Percentiles rank a stretch among this genome's conserved stretches.
Conservation (phyloP, 2,113 vertebrate species). For the Orientallactaga bullata region DNA sequence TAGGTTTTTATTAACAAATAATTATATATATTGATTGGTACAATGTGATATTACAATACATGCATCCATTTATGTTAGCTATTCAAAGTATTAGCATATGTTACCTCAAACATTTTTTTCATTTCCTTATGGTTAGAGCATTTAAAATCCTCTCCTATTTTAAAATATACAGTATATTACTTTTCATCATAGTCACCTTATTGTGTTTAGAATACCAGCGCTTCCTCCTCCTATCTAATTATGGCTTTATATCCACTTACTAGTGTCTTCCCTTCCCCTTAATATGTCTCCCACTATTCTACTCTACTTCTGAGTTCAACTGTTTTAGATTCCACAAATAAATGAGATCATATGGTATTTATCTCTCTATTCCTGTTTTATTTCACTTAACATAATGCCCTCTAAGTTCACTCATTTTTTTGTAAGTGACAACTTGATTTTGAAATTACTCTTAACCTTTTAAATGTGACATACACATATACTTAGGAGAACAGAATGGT, state of each 20-base stretch:
- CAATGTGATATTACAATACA: background rate
- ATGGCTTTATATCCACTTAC: background rate
- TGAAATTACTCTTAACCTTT: conserved; percentile 59
- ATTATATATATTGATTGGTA: background rate
- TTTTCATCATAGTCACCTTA: background rate
- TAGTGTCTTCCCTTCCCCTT: background rate
- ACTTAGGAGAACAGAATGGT: conserved; percentile 51
- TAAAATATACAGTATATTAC: background rate
- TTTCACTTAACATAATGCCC: conserved; percentile 50
- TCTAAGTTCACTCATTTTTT: conserved; percentile 46
- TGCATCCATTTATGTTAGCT: background rate
- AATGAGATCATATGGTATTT: conserved; percentile 6
- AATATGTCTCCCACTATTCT: background rate
- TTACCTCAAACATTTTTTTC: background rate
- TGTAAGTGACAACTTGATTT: conserved; percentile 54
- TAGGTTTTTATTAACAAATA: background rate
- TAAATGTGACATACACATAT: conserved; percentile 62
- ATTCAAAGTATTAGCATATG: background rate
- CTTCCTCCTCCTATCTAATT: background rate
- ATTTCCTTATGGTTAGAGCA: background rate
- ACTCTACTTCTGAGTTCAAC: background rate
- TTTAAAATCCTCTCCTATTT: background rate
- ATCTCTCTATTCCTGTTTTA: background rate
- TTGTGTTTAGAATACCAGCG: background rate
- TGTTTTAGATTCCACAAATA: background rate